Conservation (phyloP, 2,113 vertebrate species). For the Chascanopsetta lugubris region DNA sequence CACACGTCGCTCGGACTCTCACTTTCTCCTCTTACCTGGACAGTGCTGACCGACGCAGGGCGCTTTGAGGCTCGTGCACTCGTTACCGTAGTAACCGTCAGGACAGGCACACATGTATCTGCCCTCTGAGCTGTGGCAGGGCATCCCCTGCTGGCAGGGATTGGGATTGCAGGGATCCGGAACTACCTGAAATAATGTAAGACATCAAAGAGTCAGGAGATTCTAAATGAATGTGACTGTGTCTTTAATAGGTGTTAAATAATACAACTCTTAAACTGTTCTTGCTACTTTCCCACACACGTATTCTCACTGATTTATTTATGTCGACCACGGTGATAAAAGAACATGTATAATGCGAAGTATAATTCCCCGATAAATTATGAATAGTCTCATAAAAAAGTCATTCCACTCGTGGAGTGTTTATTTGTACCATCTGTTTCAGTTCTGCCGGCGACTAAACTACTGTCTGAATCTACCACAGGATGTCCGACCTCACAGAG, state of each 20-base stretch:
- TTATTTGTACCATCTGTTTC: no score
- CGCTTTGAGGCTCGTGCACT: conserved; percentile 74
- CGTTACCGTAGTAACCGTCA: conserved; percentile 75
- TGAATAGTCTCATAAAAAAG: no score
- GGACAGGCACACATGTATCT: conserved; percentile 77
- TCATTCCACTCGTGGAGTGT: no score
- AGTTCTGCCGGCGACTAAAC: background rate
- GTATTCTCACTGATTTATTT: no score
- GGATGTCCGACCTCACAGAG: conserved; percentile 90
- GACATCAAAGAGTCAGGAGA: background rate
- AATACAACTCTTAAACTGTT: no score
- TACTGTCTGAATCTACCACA: background rate
- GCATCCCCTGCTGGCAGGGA: conserved; percentile 76
- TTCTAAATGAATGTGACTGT: no score
- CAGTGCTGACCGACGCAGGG: conserved; percentile 79
- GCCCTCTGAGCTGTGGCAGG: conserved; percentile 72
- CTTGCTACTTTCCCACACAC: no score
- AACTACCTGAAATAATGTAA: conserved; percentile 50
- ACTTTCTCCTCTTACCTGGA: conserved; percentile 68
- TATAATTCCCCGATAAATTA: no score
- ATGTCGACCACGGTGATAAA: no score
- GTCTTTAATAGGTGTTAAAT: no score
- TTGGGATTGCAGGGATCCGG: conserved; percentile 79
- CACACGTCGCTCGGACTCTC: background rate
- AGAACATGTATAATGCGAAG: no score